Base-by-base conservation (phyloP, 2,888 invertebrate genomes). In the Sinodicranocentrus sp. region DNA sequence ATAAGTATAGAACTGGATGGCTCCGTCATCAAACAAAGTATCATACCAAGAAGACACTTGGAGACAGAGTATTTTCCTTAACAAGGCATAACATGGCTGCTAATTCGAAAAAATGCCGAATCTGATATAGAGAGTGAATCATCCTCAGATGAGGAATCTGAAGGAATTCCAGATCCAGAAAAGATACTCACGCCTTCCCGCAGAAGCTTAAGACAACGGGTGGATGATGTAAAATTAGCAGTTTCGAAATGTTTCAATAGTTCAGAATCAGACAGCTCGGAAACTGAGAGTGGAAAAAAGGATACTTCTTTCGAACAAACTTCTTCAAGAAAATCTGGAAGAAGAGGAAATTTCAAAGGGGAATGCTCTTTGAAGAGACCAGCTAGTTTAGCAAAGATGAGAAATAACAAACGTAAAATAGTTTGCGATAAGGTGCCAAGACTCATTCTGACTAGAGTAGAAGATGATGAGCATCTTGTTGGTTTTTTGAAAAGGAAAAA, bases 71-170 rank as follows among this genome's bases (percentile, higher is more conserved):
- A 52, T 33, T 6, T 52, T 6, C 17, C 19, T 8, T 52, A 8
- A 52, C 52, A n/a, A 52, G 52, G 19, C 52, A 52, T 52, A 52
- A 52, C 19, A 52, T 17, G 52, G 52, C 19, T 52, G n/a, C n/a
- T n/a, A 44, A 44, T 8, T 44, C 13, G n/a, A 44, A 3, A 1
- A 44, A 44, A 39, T 13, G 39, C 44, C 8, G 8, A n/a, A n/a
- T 44, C 44, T n/a, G 44, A 8, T n/a, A n/a, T n/a, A 1, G n/a
- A 44, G 13, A 44, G 44, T 8, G 44, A 44, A 1, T 13, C 44
- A n/a, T 13, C 13, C 8, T 44, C 44, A n/a, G 44, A 44, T 1
- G 8, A 44, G n/a, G 44, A 44, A 13, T 44, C n/a, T 8, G 15
- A 44, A 39, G 39, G 39, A 39, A 39, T 13, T 39, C 5, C n/a